Percentiles rank a stretch among this genome's conserved stretches.
phyloP scores from a whole-genome alignment of 2,888 invertebrate species.

The Dusona sp. region DNA sequence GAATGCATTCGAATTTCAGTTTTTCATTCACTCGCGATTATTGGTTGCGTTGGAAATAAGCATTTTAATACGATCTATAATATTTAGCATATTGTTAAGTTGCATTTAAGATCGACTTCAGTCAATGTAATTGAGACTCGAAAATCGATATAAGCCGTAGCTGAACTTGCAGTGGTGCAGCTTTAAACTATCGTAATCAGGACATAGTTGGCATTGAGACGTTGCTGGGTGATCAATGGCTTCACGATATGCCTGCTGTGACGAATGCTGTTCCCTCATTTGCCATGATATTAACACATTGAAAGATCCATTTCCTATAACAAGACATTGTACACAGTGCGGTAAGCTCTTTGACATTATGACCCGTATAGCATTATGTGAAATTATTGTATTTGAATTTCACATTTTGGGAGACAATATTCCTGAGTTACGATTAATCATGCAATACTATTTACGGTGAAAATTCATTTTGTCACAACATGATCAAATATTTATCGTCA shows the following conservation, averaged over 20 bases:
- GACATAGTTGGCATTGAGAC: conserved; percentile 15
- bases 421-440: neutral
- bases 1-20: neutral
- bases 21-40: neutral
- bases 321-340: neutral
- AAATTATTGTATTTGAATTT: neutral
- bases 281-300: conserved; percentile 34
- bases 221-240: conserved; percentile 38
- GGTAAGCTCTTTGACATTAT: neutral
- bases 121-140: neutral
- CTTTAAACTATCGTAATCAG: conserved; percentile 18
- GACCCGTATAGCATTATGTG: neutral
- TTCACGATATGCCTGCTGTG: conserved; percentile 28
- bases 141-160: neutral
- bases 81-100: neutral
- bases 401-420: neutral
- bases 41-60: too few relatives aligned
- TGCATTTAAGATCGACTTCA: neutral
- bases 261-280: conserved; percentile 15
- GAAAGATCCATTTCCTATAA: neutral
- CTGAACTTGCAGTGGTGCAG: neutral
- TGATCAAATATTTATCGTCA: neutral
- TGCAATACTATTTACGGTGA: neutral
- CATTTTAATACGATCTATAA: neutral
- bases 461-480: neutral